Conservation (phyloP, 2,888 invertebrate species). For the Rhingia rostrata region DNA sequence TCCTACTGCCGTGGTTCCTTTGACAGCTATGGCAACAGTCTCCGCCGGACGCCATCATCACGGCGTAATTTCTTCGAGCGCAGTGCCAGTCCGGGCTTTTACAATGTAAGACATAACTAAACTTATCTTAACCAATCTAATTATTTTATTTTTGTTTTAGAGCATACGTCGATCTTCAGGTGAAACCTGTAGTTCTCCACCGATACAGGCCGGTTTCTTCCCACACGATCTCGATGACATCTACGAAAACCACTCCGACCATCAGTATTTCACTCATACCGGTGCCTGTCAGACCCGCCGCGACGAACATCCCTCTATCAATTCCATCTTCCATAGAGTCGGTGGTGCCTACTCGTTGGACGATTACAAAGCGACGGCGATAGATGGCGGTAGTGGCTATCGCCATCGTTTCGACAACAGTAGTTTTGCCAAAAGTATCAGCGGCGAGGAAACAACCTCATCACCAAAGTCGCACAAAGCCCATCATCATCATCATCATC, state of each 20-base stretch:
- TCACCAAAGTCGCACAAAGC: slow-evolving; percentile 78
- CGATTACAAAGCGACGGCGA: slow-evolving; percentile 77
- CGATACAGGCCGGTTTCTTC: slow-evolving; percentile 79
- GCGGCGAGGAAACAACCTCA: slow-evolving; percentile 76
- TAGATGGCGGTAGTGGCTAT: slow-evolving; percentile 65
- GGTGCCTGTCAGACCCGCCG: slow-evolving; percentile 78
- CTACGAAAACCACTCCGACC: slow-evolving; percentile 81
- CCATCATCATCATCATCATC: slow-evolving; percentile 84
- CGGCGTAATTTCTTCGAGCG: slow-evolving; percentile 80
- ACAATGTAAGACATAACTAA: slow-evolving; percentile 78
- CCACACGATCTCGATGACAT: slow-evolving; percentile 83
- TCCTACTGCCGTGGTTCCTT: slow-evolving; percentile 78
- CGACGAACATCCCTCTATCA: slow-evolving; percentile 80
- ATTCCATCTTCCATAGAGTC: slow-evolving; percentile 82
- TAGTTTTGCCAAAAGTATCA: slow-evolving; percentile 81
- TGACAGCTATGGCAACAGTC: slow-evolving; percentile 79
- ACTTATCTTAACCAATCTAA: neutral
- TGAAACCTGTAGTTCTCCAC: slow-evolving; percentile 80
- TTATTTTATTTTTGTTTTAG: slow-evolving; percentile 75
- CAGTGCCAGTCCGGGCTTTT: slow-evolving; percentile 81
- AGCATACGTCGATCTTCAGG: slow-evolving; percentile 79
- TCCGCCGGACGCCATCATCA: slow-evolving; percentile 80
- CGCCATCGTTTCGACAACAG: slow-evolving; percentile 81
- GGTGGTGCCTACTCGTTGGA: slow-evolving; percentile 81
- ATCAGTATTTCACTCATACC: slow-evolving; percentile 83